Evolutionary conservation across 2,797 vertebrate species (phyloP), one percentile per base, ranked within the genome.

Genomic region (Brachyrhaphis roseni): DNA sequence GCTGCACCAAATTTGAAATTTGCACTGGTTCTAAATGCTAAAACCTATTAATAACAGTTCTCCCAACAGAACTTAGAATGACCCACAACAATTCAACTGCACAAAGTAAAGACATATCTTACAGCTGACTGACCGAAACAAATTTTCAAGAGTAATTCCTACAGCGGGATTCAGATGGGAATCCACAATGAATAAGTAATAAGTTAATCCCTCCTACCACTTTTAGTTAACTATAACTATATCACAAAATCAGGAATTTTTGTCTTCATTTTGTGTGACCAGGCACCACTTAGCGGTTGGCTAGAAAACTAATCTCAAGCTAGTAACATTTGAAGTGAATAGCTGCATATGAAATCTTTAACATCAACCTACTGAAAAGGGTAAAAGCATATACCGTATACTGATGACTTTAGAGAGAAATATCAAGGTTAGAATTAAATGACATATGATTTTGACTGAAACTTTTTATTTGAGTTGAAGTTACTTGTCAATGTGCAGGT

Each of bases 1-100:
- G 76, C 78, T 47, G 46, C 76, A 85, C 59, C 86, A 81, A 87
- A 90, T 85, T 88, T 86, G 16, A 77, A 43, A 85, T 84, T 80
- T 86, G 77, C 77, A 75, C 57, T 46, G 46, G 72, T 62, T 72
- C 77, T 45, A 66, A 46, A 49, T 49, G 72, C 62, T 55, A 72
- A 76, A 82, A 84, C 66, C 31, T 64, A 46, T 74, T 62, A 75
- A 59, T 20, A 43, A 75, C 68, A 72, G 46, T 12, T n/a, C 43
- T 79, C 43, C 45, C 77, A 46, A 23, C 74, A 75, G 68, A 43
- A 55, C 55, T 23, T 23, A 1, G 72, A 75, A 46, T 51, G 39
- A 51, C n/a, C 71, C 72, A 34, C 72, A 45, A 70, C 66, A 39
- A 74, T 43, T 57, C 82, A 78, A 78, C 66, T 46, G 66, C 23